Evolutionary conservation across 1,140 invertebrate genomes (phyloP), one percentile per base, ranked within the genome.

Genomic region (Aphelinus atriplicis): DNA sequence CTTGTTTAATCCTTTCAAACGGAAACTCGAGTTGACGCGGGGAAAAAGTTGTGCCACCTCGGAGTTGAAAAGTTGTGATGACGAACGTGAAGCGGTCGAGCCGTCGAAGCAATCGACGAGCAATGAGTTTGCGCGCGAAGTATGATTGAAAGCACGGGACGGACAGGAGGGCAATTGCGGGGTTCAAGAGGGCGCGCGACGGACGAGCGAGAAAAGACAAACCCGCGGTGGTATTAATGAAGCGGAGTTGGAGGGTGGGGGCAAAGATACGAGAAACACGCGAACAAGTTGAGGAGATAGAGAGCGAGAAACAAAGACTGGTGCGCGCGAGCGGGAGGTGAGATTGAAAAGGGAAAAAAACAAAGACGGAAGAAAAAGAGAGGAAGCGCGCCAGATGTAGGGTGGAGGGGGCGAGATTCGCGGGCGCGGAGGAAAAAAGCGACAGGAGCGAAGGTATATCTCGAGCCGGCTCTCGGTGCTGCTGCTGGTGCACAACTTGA

Each of bases 401-500:
- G 26, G 26, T 26, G 26, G 26, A 26, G 26, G 26, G 26, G 56
- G 53, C 53, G 45, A 45, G 57, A 56, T 50, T 51, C 50, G 71
- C 53, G 65, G 66, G 47, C 65, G 46, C 67, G 66, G 62, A 69
- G 75, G 61, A 65, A 26, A 26, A 68, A 66, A 75, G 65, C 63
- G 58, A 61, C 65, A 42, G 65, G 10, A 51, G 73, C 61, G 61
- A 61, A 63, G 79, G 66, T 79, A 58, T 55, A 58, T 51, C 51
- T 10, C 53, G 60, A 7, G 58, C 60, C 46, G 61, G 60, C 62
- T 51, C 42, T 48, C 68, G 47, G 65, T 9, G 56, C 50, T 68
- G 61, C 73, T 70, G 26, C 26, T 26, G 26, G 73, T 76, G 81
- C 81, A 82, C 81, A 85, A 85, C 79, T 86, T 87, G 85, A 88